These are phyloP conservation scores for Drosophila asahinai DNA, from an alignment of 1,140 invertebrate genomes.

Conservation along the genomic window DNA sequence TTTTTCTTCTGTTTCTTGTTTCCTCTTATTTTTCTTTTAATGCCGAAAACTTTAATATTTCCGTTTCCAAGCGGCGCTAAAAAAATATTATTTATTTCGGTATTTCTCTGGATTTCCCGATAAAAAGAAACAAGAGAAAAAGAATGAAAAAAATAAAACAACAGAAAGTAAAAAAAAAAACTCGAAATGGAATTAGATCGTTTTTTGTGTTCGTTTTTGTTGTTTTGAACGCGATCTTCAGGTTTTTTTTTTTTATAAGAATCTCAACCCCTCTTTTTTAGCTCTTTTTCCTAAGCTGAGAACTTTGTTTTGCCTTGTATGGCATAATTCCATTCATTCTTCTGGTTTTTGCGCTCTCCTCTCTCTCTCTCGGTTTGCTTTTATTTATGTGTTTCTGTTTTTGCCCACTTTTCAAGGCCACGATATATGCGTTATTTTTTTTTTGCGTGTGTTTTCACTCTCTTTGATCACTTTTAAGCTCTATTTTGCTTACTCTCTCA, in stretches of 20 bases:
- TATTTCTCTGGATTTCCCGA: constrained; percentile 4
- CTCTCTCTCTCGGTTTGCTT: constrained; percentile 24
- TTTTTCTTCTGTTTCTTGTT: constrained; percentile 17
- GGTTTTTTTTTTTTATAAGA: constrained; percentile 3
- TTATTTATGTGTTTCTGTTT: constrained; percentile 31
- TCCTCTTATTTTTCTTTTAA: constrained; percentile 35
- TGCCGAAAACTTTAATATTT: constrained; percentile 49
- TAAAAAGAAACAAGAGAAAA: background rate
- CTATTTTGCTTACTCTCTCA: constrained; percentile 11
- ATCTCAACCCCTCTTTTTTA: constrained; percentile 16
- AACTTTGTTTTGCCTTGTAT: constrained; percentile 60
- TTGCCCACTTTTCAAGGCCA: constrained; percentile 67
- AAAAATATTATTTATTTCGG: constrained; percentile 45
- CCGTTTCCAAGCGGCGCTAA: constrained; percentile 38
- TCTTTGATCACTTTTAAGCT: constrained; percentile 16
- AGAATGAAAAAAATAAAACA: background rate
- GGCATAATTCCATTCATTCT: constrained; percentile 59
- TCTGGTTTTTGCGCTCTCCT: constrained; percentile 27
- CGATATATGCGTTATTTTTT: constrained; percentile 60
- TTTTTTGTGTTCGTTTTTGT: constrained; percentile 33
- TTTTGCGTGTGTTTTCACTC: constrained; percentile 35
- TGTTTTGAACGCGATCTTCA: constrained; percentile 42
- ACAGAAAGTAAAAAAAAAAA: constrained; percentile 9
- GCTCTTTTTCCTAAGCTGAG: constrained; percentile 19
- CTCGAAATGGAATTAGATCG: constrained; percentile 40